Evolutionary conservation across 2,113 vertebrate species (phyloP).

Genomic region (Phasianus colchicus): DNA sequence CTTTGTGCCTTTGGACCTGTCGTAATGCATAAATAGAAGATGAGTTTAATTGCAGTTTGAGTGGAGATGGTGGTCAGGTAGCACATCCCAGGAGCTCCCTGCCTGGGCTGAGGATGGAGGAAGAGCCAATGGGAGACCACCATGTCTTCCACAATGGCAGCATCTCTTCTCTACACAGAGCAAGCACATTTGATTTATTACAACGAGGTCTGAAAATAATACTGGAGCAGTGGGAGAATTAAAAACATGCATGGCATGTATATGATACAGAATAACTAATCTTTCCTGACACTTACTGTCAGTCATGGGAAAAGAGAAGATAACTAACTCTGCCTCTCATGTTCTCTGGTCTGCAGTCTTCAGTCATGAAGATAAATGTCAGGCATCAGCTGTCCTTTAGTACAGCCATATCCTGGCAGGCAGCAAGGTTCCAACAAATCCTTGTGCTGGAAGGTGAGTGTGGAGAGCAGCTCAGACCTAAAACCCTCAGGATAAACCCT

Average conservation of each 20-base stretch:
- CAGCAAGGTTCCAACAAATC: not conserved
- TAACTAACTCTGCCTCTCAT: slow-evolving; percentile 71
- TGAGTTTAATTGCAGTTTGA: not conserved
- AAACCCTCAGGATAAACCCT: not conserved
- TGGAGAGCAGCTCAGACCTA: not conserved
- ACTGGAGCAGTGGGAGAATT: slow-evolving; percentile 62
- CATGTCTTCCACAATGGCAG: not conserved
- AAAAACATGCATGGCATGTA: slow-evolving; percentile 67
- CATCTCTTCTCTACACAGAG: slow-evolving; percentile 33
- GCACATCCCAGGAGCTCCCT: not conserved
- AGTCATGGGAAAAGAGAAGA: slow-evolving; percentile 72
- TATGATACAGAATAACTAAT: slow-evolving; percentile 76
- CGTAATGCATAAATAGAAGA: not conserved
- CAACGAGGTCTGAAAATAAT: slow-evolving; percentile 50
- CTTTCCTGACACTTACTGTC: slow-evolving; percentile 78
- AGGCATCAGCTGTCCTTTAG: slow-evolving; percentile 54
- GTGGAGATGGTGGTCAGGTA: not conserved
- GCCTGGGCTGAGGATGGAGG: not conserved
- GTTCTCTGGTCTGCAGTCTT: slow-evolving; percentile 66
- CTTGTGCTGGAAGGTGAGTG: not conserved
- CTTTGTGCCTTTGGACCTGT: not conserved
- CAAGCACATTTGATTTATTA: slow-evolving; percentile 73
- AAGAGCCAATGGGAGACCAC: not conserved
- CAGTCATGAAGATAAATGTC: slow-evolving; percentile 78
- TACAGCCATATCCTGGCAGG: not conserved